Evolutionary conservation across 2,888 invertebrate species (phyloP).

Genomic region (Apodemia mormo): DNA sequence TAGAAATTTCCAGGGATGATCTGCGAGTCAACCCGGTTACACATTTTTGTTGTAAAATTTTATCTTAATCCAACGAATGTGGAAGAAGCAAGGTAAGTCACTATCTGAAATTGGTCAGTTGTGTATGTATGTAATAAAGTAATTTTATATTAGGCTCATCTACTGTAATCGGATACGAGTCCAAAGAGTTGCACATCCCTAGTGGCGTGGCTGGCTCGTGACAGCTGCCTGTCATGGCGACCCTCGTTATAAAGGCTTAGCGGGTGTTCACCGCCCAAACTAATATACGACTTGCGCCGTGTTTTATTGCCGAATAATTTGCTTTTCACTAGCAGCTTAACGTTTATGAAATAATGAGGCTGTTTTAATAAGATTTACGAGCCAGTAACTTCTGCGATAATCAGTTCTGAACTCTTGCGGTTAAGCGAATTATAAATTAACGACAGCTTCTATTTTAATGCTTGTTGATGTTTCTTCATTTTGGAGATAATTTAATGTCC

Average conservation of each 20-base stretch:
- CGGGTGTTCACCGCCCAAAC: neutral
- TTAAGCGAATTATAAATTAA: neutral
- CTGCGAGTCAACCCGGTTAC: too few species aligned
- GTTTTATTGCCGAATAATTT: slow-evolving; percentile 9
- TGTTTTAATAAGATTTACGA: slow-evolving; percentile 6
- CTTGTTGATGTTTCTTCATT: neutral
- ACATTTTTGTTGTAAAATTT: too few species aligned
- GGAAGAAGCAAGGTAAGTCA: too few species aligned
- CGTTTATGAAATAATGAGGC: slow-evolving; percentile 15
- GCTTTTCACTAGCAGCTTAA: slow-evolving; percentile 12
- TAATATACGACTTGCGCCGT: slow-evolving; percentile 13
- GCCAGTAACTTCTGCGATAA: slow-evolving; percentile 1
- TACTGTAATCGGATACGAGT: neutral
- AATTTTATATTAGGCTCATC: too few species aligned
- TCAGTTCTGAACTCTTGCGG: slow-evolving; percentile 10
- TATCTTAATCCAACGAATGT: too few species aligned
- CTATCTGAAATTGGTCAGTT: too few species aligned
- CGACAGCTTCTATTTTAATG: neutral
- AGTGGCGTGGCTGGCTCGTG: slow-evolving; percentile 4
- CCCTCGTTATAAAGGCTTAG: slow-evolving; percentile 17
- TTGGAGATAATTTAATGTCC: neutral
- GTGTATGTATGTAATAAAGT: too few species aligned
- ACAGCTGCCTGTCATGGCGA: slow-evolving; percentile 15
- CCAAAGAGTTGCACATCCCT: neutral
- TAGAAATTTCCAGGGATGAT: too few species aligned